A percentile compares a stretch with the other conserved stretches of the same genome.
Conservation (phyloP, 2,888 invertebrate genomes). For the Drosophila mercatorum region DNA sequence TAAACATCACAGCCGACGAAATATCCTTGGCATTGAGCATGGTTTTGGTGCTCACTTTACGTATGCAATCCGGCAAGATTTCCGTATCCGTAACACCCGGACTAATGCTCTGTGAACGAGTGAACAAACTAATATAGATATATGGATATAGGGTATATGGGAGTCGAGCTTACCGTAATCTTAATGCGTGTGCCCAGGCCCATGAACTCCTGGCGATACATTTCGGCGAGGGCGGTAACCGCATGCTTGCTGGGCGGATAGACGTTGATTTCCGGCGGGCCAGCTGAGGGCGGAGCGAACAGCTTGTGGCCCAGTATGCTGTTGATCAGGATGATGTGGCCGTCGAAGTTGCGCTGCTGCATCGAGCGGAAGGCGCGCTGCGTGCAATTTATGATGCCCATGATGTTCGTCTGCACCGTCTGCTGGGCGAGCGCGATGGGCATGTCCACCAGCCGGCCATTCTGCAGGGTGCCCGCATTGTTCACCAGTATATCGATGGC, state of each 20-base stretch:
- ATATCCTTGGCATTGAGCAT: slow-evolving; percentile 76
- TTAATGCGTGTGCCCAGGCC: slow-evolving; percentile 81
- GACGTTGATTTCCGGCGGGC: slow-evolving; percentile 66
- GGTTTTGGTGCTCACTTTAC: slow-evolving; percentile 10
- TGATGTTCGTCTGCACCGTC: slow-evolving; percentile 85
- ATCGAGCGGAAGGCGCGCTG: slow-evolving; percentile 85
- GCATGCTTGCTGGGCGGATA: slow-evolving; percentile 83
- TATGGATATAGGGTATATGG: background rate
- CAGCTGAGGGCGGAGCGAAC: slow-evolving; percentile 26
- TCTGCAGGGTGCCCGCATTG: slow-evolving; percentile 85
- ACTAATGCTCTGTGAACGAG: slow-evolving; percentile 70
- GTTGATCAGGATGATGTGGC: slow-evolving; percentile 85
- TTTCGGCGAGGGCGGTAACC: slow-evolving; percentile 82
- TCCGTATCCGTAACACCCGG: slow-evolving; percentile 80
- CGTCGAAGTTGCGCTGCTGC: slow-evolving; percentile 84
- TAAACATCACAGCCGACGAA: slow-evolving; percentile 76
- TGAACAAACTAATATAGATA: background rate
- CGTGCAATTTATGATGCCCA: slow-evolving; percentile 85
- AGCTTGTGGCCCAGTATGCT: slow-evolving; percentile 82
- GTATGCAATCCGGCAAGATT: slow-evolving; percentile 58
- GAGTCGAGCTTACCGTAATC: slow-evolving; percentile 78
- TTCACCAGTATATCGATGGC: slow-evolving; percentile 87
- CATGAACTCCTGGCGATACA: slow-evolving; percentile 82
- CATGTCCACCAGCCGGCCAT: slow-evolving; percentile 69
- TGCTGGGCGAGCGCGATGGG: slow-evolving; percentile 55